Base-by-base conservation (phyloP, 2,888 invertebrate species). In the Eupithecia vulgata region DNA sequence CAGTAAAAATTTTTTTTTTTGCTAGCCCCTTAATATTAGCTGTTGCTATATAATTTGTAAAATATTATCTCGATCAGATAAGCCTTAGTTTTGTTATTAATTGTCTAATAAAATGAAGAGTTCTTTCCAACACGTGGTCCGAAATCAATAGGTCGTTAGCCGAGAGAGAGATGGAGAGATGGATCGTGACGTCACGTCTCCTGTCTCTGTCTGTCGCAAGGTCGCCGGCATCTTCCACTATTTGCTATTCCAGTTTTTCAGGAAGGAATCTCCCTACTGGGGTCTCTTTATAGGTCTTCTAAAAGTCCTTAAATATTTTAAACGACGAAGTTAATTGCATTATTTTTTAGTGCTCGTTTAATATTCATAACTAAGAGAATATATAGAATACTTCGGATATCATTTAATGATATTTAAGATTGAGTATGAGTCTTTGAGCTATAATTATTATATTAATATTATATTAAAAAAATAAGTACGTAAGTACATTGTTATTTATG, bases 151-250 rank as follows among this genome's bases (percentile, higher is more conserved):
- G 82, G 81, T 81, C 82, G 76, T 81, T 81, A 78, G 79, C 81
- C 79, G 72, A 65, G 71, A 68, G 84, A 17, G 75, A 62, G 81
- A 65, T 13, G 83, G 78, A 69, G 84, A 81, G 81, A 65, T 57
- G 57, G 25, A 21, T 25, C 68, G 82, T 85, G 85, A 87, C 87
- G 87, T 86, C 85, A 85, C 82, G 52, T 48, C 17, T 30, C 30
- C 69, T 68, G 62, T 83, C 83, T 78, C 84, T 17, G 77, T 85
- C 82, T 74, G 70, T 67, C 81, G 80, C 78, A 81, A 81, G 81
- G 86, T 86, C 87, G 79, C 77, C 80, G 79, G 76, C 80, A 74
- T 71, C 70, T 76, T 73, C 78, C 76, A 64, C 78, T 79, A 77
- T 79, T 78, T 75, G 76, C 79, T 79, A 78, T 73, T 68, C 73